phyloP scores from a whole-genome alignment of 2,888 invertebrate species.

The Andrena flavipes region DNA sequence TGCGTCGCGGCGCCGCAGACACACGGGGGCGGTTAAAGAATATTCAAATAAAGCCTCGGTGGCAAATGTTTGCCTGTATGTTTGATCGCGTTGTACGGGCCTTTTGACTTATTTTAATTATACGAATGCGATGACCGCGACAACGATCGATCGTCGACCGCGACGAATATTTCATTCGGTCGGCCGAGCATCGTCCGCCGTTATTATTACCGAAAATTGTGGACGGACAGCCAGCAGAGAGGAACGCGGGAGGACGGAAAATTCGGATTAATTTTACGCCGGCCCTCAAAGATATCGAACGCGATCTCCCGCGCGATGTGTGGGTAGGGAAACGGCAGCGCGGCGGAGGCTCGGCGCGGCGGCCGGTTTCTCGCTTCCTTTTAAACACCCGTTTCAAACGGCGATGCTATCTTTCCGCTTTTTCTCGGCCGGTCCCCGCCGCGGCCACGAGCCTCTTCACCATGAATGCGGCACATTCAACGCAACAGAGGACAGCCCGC shows the following conservation, averaged over 20 bases:
- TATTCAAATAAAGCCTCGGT: conserved; percentile 54
- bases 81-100: conserved; percentile 22
- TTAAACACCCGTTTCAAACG: conserved; percentile 66
- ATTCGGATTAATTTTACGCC: conserved; percentile 52
- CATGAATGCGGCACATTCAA: conserved; percentile 68
- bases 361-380: conserved; percentile 56
- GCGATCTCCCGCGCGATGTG: conserved; percentile 35
- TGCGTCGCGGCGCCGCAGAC: conserved; percentile 3
- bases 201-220: conserved; percentile 9
- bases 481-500: conserved; percentile 33
- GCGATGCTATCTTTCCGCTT: conserved; percentile 68
- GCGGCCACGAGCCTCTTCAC: conserved; percentile 36
- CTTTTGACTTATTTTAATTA: conserved; percentile 64
- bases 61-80: conserved; percentile 59
- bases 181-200: neutral
- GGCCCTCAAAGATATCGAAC: conserved; percentile 48
- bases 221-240: neutral
- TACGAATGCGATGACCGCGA: conserved; percentile 35
- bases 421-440: conserved; percentile 52
- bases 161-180: conserved; percentile 46
- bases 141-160: conserved; percentile 30
- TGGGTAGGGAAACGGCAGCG: neutral
- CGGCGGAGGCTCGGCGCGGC: conserved; percentile 6
- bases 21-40: conserved; percentile 46
- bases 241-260: conserved; percentile 14